Evolutionary conservation across 2,888 invertebrate genomes (phyloP), one percentile per base, ranked within the genome.

Genomic region (Phortica okadai): DNA sequence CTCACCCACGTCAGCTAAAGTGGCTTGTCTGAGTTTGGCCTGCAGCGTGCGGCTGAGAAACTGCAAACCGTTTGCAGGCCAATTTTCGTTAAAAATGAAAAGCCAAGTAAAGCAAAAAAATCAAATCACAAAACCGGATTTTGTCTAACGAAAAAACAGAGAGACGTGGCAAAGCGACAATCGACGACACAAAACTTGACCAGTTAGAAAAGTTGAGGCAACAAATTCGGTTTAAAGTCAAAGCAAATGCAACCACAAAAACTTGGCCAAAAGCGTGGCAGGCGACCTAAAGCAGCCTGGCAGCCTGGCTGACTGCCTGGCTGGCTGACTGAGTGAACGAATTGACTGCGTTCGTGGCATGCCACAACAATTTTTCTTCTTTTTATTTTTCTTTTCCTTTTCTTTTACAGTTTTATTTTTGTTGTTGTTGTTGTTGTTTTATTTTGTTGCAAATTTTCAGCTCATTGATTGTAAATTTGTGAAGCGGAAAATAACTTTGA

Each of bases 401-500:
- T 62, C 10, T n/a, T 56, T 56, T 14, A 8, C 56, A 56, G 14
- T 56, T 14, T 16, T 1, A 14, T 56, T 56, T 56, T 56, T n/a
- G n/a, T 6, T 6, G 1, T n/a, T n/a, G 33, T 5, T 33, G 33
- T 33, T 11, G 14, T 50, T 11, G 14, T 50, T 50, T 50, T 50
- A 2, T 50, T 50, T 50, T 33, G 25, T 33, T 58, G 73, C 64
- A 70, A 64, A 72, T 56, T 70, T 62, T 41, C 74, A 75, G 56
- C 74, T 72, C 73, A 78, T 66, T 76, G 76, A 76, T 74, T 67
- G 74, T 62, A 73, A 78, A 76, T 78, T 74, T 67, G 33, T 69
- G 76, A 78, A 74, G 69, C 69, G 45, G 69, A 69, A 69, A 69
- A 69, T 69, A 45, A 25, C 62, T 62, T 25, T 62, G 6, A 56